Conservation (phyloP, 2,888 invertebrate species). For the Flexamia atlantica region DNA sequence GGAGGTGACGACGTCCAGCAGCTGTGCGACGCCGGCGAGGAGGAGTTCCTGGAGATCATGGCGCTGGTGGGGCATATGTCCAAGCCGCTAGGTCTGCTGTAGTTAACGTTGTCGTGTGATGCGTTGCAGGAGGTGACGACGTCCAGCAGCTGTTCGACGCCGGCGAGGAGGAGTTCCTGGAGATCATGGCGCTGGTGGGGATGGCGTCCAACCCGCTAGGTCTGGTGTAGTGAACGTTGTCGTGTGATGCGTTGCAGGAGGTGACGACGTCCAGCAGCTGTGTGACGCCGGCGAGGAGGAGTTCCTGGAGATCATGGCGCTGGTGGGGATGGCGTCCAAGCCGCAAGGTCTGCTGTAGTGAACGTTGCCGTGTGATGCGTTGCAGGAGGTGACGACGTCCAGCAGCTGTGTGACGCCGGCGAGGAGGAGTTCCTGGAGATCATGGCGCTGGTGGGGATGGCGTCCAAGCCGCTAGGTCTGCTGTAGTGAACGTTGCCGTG, state of each 20-base stretch:
- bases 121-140: no score
- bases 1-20: slow-evolving; percentile 99
- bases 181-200: slow-evolving; percentile 33
- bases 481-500: slow-evolving; percentile 92
- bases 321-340: slow-evolving; percentile 93
- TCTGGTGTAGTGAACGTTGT: slow-evolving; percentile 86
- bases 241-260: slow-evolving; percentile 79
- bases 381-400: slow-evolving; percentile 97
- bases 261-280: slow-evolving; percentile 98
- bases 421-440: slow-evolving; percentile 94
- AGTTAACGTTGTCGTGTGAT: no score
- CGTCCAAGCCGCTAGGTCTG: slow-evolving; percentile 98
- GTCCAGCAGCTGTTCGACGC: slow-evolving; percentile 95
- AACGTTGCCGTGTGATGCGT: slow-evolving; percentile 67
- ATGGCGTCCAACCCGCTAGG: slow-evolving; percentile 87
- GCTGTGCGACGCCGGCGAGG: slow-evolving; percentile 98
- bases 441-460: slow-evolving; percentile 80
- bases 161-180: slow-evolving; percentile 97
- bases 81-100: slow-evolving; percentile 81
- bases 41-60: slow-evolving; percentile 87
- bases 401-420: slow-evolving; percentile 98
- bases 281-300: slow-evolving; percentile 99
- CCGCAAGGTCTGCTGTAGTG: slow-evolving; percentile 97
- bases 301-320: slow-evolving; percentile 89
- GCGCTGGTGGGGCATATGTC: slow-evolving; percentile 83